Conservation (phyloP, 92 coral and sea anemone species). For the Anthopleura xanthogrammica region DNA sequence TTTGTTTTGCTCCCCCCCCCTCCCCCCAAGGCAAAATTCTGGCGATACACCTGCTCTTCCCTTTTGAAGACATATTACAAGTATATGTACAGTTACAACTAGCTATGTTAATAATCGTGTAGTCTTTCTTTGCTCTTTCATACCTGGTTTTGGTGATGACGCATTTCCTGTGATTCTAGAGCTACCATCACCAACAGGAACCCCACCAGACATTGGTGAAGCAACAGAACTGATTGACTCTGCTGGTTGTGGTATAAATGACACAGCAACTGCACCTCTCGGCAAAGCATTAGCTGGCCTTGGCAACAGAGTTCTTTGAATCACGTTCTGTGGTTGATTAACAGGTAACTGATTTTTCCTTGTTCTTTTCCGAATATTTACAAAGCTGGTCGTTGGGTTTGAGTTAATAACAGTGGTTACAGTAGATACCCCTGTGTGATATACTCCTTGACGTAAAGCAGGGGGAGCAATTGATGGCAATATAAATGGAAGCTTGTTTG, state of each 20-base stretch:
- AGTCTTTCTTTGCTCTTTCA: not conserved
- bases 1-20: too few species aligned
- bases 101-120: too few species aligned
- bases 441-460: constrained; percentile 29
- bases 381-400: constrained; percentile 3
- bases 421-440: constrained; percentile 15
- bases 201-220: constrained; percentile 60
- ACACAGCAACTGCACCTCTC: constrained; percentile 81
- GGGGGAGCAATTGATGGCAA: constrained; percentile 64
- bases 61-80: too few species aligned
- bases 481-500: constrained; percentile 61
- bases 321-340: constrained; percentile 46
- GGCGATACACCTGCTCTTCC: too few species aligned
- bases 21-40: too few species aligned
- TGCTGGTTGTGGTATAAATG: constrained; percentile 87
- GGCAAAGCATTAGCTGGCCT: constrained; percentile 80
- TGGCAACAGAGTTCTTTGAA: constrained; percentile 85
- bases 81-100: too few species aligned
- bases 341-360: constrained; percentile 57
- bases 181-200: constrained; percentile 24
- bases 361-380: constrained; percentile 40
- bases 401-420: constrained; percentile 35
- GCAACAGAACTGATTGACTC: constrained; percentile 76
- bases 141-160: constrained; percentile 24
- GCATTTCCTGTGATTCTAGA: constrained; percentile 13